A percentile compares a stretch with the other conserved stretches of the same genome.
These are phyloP conservation scores for Marisa cornuarietis DNA, from an alignment of 1,140 invertebrate genomes.

Conservation along the genomic window DNA sequence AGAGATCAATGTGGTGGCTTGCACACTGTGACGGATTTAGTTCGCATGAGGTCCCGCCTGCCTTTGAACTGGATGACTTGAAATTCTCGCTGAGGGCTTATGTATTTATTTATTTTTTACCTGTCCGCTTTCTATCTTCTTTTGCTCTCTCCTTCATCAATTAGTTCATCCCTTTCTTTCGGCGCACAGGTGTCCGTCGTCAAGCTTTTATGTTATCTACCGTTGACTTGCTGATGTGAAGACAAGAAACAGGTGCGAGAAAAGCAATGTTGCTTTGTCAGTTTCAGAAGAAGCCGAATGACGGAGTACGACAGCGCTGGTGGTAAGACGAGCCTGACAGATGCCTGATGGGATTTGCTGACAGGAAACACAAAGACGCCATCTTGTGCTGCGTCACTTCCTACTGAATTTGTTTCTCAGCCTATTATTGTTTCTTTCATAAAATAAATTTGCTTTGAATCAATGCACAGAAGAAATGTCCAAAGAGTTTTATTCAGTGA, in stretches of 20 bases:
- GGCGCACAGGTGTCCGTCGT: neutral
- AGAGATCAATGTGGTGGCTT: neutral
- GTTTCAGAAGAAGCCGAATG: slow-evolving; percentile 3
- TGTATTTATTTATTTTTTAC: neutral
- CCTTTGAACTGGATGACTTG: neutral
- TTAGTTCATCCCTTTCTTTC: neutral
- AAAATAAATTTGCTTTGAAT: no score
- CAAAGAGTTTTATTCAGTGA: no score
- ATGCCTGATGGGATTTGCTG: neutral
- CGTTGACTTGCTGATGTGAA: no score
- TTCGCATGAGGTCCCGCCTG: neutral
- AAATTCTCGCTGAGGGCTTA: neutral
- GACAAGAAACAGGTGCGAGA: neutral
- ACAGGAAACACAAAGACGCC: no score
- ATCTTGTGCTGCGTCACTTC: no score
- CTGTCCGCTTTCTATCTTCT: neutral
- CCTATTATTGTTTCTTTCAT: no score
- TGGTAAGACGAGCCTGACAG: slow-evolving; percentile 3
- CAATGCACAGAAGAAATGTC: no score
- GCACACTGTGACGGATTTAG: neutral
- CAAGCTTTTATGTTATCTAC: neutral
- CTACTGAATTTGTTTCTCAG: no score
- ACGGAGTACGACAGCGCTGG: slow-evolving; percentile 6
- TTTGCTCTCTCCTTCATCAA: neutral
- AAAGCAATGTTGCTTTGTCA: neutral